A percentile compares a stretch with the other conserved stretches of the same genome.
phyloP scores from a whole-genome alignment of 1,140 invertebrate genomes.

The Drosophila lacteicornis region DNA sequence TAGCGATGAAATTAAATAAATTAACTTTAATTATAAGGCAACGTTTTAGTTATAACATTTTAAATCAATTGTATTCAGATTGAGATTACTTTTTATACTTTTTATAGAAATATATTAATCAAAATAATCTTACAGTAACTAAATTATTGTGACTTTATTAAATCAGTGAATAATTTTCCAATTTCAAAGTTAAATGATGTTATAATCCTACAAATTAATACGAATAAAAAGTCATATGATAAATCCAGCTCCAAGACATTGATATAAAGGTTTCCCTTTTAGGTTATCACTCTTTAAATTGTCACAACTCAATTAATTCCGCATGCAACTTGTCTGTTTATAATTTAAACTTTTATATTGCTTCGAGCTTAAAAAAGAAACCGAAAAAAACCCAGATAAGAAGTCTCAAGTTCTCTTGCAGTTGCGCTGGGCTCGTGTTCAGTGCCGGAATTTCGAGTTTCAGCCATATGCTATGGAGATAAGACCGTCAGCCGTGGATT shows the following conservation, averaged over 20 bases:
- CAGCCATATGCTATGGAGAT: slow-evolving; percentile 26
- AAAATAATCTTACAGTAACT: too few species aligned
- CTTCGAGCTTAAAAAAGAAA: slow-evolving; percentile 4
- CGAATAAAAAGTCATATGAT: background rate
- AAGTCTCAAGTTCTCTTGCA: slow-evolving; percentile 18
- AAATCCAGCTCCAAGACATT: background rate
- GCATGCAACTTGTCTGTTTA: background rate
- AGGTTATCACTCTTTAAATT: background rate
- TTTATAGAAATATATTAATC: too few species aligned
- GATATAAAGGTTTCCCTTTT: background rate
- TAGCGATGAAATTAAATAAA: too few species aligned
- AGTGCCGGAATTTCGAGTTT: slow-evolving; percentile 22
- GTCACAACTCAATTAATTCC: background rate
- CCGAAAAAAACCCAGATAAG: slow-evolving; percentile 15
- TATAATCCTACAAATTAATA: too few species aligned
- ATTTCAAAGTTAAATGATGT: too few species aligned
- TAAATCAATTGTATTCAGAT: too few species aligned
- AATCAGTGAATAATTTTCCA: too few species aligned
- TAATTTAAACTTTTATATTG: background rate
- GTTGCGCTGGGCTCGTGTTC: slow-evolving; percentile 23
- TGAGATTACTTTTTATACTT: too few species aligned
- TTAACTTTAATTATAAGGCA: too few species aligned
- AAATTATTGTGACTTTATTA: too few species aligned
- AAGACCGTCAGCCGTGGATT: slow-evolving; percentile 5
- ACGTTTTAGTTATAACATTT: too few species aligned